Evolutionary conservation across 2,797 vertebrate genomes (phyloP).

Genomic region (Numenius phaeopus): DNA sequence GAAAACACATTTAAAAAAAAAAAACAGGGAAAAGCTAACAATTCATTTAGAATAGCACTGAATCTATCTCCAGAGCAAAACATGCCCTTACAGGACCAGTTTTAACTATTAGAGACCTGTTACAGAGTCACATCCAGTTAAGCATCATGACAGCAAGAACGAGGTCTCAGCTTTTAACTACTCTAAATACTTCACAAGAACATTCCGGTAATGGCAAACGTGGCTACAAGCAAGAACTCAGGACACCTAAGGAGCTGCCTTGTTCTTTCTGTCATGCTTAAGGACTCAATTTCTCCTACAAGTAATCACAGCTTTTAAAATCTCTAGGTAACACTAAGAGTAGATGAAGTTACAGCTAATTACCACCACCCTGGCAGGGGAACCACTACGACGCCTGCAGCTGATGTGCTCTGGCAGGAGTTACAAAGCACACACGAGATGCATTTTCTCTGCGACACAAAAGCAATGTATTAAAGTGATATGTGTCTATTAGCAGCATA

Average conservation of each 20-base stretch:
- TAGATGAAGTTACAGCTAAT: not conserved
- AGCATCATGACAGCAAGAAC: not conserved
- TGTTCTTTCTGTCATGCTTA: not conserved
- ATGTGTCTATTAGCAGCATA: conserved; percentile 42
- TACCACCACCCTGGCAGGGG: not conserved
- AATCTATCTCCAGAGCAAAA: not conserved
- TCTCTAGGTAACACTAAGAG: not conserved
- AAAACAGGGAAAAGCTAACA: not conserved
- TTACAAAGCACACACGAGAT: not conserved
- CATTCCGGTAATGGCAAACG: not conserved
- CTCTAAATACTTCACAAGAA: not conserved
- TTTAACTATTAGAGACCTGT: not conserved
- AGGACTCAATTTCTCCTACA: not conserved
- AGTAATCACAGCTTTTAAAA: not conserved
- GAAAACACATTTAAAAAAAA: not conserved
- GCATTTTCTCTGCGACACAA: not conserved
- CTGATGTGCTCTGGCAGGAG: not conserved
- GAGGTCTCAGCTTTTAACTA: not conserved
- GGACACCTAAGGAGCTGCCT: not conserved
- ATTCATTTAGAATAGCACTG: not conserved
- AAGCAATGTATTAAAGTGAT: not conserved
- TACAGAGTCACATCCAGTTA: not conserved
- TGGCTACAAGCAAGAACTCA: not conserved
- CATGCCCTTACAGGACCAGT: not conserved
- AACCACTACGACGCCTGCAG: not conserved